phyloP scores from a whole-genome alignment of 2,113 vertebrate genomes.

The Indri indri region DNA sequence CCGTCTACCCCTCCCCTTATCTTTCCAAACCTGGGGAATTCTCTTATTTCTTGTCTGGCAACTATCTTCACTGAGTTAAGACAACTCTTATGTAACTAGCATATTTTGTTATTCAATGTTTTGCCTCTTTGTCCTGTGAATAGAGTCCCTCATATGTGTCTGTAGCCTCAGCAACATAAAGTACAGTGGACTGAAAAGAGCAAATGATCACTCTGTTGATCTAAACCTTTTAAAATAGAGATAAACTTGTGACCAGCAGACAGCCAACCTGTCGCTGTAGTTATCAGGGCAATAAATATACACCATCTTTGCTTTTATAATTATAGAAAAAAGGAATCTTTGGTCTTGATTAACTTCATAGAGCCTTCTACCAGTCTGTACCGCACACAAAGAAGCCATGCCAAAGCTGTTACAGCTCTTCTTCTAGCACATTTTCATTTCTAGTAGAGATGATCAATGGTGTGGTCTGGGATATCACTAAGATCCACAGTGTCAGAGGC shows the following conservation, averaged over 20 bases:
- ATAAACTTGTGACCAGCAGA: not conserved
- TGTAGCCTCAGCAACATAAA: not conserved
- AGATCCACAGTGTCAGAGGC: not conserved
- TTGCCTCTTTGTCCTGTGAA: not conserved
- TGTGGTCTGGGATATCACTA: not conserved
- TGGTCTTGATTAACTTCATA: not conserved
- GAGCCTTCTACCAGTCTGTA: not conserved
- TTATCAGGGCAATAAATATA: not conserved
- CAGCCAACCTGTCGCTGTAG: not conserved
- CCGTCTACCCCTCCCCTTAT: not conserved
- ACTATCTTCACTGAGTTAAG: not conserved
- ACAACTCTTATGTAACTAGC: not conserved
- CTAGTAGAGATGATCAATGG: not conserved
- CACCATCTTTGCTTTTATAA: not conserved
- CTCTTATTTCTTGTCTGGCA: not conserved
- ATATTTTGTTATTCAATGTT: not conserved
- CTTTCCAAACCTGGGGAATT: not conserved
- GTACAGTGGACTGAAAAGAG: not conserved
- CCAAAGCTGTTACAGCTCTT: not conserved
- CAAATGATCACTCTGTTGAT: not conserved
- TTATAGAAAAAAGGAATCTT: not conserved
- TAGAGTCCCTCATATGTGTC: not conserved
- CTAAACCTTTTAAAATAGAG: not conserved
- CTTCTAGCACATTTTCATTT: not conserved
- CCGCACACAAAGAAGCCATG: not conserved